A percentile compares a stretch with the other conserved stretches of the same genome.
Evolutionary conservation across 2,797 vertebrate species (phyloP).

Genomic region (Prunella strophiata): DNA sequence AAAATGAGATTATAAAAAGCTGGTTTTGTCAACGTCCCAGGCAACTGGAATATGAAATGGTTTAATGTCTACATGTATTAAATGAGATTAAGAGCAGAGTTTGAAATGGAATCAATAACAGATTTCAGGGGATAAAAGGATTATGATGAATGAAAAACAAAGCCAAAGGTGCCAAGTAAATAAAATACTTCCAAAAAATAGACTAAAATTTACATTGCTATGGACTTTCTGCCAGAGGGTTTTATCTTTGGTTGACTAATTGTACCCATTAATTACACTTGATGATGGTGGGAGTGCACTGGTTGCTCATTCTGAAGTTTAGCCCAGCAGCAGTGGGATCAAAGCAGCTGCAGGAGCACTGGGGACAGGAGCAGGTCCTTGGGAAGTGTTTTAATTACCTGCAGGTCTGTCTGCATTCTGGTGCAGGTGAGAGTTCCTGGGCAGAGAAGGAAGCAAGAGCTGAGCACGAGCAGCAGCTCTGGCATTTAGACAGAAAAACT

Average conservation of each 20-base stretch:
- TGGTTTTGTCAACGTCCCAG: not conserved
- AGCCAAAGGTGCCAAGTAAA: not conserved
- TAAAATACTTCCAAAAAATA: not conserved
- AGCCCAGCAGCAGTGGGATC: not conserved
- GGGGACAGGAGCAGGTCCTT: not conserved
- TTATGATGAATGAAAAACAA: slow-evolving; percentile 39
- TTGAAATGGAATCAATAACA: not conserved
- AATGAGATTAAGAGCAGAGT: slow-evolving; percentile 20
- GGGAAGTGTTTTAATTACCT: not conserved
- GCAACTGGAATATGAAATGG: not conserved
- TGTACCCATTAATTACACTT: not conserved
- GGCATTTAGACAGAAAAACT: not conserved
- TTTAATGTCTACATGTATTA: not conserved
- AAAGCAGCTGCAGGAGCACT: not conserved
- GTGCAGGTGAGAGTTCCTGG: not conserved
- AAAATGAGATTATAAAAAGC: not conserved
- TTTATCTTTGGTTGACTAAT: slow-evolving; percentile 20
- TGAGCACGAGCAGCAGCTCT: not conserved
- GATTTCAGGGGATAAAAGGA: slow-evolving; percentile 29
- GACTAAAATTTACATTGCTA: not conserved
- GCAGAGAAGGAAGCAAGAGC: not conserved
- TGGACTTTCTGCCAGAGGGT: not conserved
- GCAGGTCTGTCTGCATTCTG: not conserved
- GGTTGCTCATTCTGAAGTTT: not conserved
- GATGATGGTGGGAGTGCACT: not conserved